These are phyloP conservation scores for Oreochromis aureus DNA, from an alignment of 2,113 vertebrate species.

Conservation along the genomic window DNA sequence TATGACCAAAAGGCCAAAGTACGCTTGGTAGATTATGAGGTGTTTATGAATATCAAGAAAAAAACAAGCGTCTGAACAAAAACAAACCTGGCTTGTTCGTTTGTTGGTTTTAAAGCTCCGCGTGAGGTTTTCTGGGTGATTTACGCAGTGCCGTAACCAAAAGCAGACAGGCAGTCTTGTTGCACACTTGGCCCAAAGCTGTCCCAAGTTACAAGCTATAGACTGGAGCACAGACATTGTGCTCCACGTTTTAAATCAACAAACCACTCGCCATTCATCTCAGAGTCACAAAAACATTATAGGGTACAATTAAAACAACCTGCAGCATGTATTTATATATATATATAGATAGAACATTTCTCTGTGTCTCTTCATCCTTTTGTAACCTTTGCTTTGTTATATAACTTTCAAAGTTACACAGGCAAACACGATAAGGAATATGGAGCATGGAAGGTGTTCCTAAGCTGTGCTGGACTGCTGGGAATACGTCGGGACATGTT, in stretches of 20 bases:
- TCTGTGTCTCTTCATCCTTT: neutral
- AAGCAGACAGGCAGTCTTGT: slow-evolving; percentile 11
- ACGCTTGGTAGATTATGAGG: neutral
- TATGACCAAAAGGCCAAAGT: neutral
- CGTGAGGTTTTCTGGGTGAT: neutral
- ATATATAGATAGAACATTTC: neutral
- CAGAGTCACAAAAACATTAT: neutral
- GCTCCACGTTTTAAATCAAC: neutral
- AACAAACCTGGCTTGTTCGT: neutral
- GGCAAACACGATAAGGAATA: neutral
- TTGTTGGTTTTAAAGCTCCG: neutral
- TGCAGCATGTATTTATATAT: neutral
- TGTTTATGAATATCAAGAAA: neutral
- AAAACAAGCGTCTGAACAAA: neutral
- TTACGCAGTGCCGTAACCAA: slow-evolving; percentile 7
- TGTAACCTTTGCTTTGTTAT: neutral
- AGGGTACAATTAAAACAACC: neutral
- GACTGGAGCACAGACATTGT: neutral
- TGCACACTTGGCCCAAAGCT: slow-evolving; percentile 40
- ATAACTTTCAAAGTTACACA: neutral
- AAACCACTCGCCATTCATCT: neutral
- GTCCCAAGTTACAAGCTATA: neutral
- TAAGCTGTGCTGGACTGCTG: neutral
- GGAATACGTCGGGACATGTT: slow-evolving; percentile 29
- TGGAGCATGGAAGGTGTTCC: neutral